Evolutionary conservation across 2,888 invertebrate genomes (phyloP), one percentile per base, ranked within the genome.

Genomic region (Caenorhabditis sp.): DNA sequence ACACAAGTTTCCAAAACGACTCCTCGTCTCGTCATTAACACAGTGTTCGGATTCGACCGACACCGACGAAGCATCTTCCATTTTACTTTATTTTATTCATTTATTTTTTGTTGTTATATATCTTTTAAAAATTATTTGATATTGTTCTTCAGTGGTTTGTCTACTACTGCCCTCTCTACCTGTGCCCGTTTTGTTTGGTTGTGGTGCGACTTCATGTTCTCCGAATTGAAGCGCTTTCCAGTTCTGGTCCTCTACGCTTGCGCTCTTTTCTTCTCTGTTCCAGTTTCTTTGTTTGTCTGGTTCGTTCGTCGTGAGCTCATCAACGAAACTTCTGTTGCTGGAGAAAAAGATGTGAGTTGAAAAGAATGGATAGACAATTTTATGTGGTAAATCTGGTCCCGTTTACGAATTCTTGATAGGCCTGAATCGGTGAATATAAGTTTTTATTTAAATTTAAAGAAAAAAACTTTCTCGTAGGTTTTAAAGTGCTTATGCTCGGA

Each of bases 221-320:
- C 68, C 65, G 68, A 68, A 70, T 65, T 76, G 63, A 76, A 70
- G 71, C 76, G 76, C 62, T 72, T 70, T 58, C 63, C 69, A 50
- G 63, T 76, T 66, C 63, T 69, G 58, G 59, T 59, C 63, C 71
- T 82, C 56, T 82, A 82, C 70, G 64, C 78, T 59, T 63, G 69
- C 73, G 79, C 82, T 52, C 80, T 82, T 58, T 70, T 84, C 78
- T 73, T 86, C 70, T 79, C 82, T 57, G 84, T 86, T n/a, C 86
- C 86, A 59, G 76, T 85, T n/a, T 86, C 85, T 3, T 73, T 83
- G 27, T 25, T 74, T 53, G 81, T 87, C 75, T 86, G 86, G 86
- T 84, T 77, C 80, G 74, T 87, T 61, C 83, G 86, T 62, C 83
- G 81, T 53, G 78, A 85, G 68, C 76, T 85, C 62, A 80, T 82